Conservation (phyloP, 64 coral and sea anemone species). For the Stichodactyla mertensii region DNA sequence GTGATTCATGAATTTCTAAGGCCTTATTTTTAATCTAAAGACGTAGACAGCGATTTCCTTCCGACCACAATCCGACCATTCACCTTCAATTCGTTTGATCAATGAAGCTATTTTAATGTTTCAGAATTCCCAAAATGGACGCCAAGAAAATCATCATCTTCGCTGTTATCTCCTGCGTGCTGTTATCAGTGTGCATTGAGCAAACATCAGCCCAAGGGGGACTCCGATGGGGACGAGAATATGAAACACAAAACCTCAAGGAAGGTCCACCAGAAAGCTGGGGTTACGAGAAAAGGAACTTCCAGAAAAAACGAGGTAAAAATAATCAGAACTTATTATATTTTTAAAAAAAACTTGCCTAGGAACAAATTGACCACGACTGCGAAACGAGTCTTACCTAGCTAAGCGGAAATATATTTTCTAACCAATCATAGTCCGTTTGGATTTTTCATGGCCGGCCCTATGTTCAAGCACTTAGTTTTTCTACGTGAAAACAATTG, state of each 20-base stretch:
- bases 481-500: too few species aligned
- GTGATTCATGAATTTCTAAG: too few species aligned
- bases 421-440: too few species aligned
- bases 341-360: too few species aligned
- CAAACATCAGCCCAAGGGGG: conserved; percentile 30
- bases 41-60: too few species aligned
- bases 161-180: conserved; percentile 43
- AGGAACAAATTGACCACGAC: too few species aligned
- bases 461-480: too few species aligned
- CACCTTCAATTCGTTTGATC: not conserved
- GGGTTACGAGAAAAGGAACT: not conserved
- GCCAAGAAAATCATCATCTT: conserved; percentile 51
- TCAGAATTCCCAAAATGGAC: conserved; percentile 40
- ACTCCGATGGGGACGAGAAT: conserved; percentile 53
- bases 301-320: conserved; percentile 18
- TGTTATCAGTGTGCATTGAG: conserved; percentile 30
- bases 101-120: not conserved
- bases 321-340: not conserved
- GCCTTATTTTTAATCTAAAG: too few species aligned
- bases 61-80: too few species aligned
- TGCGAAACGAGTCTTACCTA: too few species aligned
- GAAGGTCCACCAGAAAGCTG: not conserved
- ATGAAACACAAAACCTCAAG: not conserved
- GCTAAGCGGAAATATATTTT: too few species aligned
- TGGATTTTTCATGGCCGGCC: too few species aligned